Conservation (phyloP, 2,888 invertebrate genomes). For the Pachymerium ferrugineum region DNA sequence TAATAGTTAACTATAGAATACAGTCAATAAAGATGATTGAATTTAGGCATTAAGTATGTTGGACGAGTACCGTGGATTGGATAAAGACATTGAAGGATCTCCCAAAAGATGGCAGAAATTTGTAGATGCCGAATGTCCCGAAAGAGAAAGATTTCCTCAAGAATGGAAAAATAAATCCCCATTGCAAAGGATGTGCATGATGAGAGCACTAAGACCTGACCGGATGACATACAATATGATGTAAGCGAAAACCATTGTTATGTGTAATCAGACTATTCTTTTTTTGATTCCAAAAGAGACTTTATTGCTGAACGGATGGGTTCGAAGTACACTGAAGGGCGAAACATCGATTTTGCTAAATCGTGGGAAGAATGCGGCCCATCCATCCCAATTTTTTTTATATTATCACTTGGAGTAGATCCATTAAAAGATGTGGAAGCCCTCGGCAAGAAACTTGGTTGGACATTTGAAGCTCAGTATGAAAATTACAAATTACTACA, state of each 20-base stretch:
- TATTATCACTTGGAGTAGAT: constrained; percentile 92
- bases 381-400: constrained; percentile 91
- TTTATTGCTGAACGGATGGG: constrained; percentile 95
- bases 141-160: constrained; percentile 92
- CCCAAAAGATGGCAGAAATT: constrained; percentile 97
- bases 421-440: constrained; percentile 92
- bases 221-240: constrained; percentile 90
- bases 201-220: constrained; percentile 87
- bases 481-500: background rate
- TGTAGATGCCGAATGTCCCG: constrained; percentile 89
- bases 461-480: constrained; percentile 58
- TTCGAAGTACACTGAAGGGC: constrained; percentile 78
- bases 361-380: constrained; percentile 92
- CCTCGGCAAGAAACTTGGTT: constrained; percentile 75
- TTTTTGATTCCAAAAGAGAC: too few relatives aligned
- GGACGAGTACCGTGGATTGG: constrained; percentile 64
- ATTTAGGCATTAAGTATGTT: constrained; percentile 34
- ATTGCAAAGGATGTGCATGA: constrained; percentile 89
- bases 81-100: constrained; percentile 91
- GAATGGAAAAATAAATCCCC: constrained; percentile 97
- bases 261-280: too few relatives aligned
- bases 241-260: too few relatives aligned
- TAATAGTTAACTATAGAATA: too few relatives aligned
- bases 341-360: constrained; percentile 84
- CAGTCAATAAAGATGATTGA: too few relatives aligned